phyloP scores from a whole-genome alignment of 2,888 invertebrate genomes.

The Chrysolina oricalcia region DNA sequence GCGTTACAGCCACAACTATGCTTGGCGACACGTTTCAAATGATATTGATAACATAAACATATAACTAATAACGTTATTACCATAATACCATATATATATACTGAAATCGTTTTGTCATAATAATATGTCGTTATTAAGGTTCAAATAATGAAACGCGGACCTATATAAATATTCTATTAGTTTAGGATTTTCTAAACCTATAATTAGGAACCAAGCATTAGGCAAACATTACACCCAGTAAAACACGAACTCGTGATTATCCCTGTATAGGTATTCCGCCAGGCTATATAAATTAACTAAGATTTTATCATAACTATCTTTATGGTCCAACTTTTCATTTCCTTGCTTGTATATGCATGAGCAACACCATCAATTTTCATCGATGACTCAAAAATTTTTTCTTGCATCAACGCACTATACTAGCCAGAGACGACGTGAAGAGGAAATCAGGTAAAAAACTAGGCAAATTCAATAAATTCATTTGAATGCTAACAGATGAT shows the following conservation, averaged over 20 bases:
- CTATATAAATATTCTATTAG: no score
- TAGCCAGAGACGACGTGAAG: not conserved
- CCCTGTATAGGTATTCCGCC: constrained; percentile 1
- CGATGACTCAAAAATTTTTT: not conserved
- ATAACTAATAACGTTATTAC: no score
- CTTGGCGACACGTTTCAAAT: not conserved
- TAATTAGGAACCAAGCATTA: no score
- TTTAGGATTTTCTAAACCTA: no score
- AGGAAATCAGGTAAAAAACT: constrained; percentile 9
- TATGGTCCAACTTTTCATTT: constrained; percentile 5
- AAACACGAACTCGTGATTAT: not conserved
- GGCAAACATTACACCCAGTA: no score
- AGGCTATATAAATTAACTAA: not conserved
- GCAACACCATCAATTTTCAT: constrained; percentile 1
- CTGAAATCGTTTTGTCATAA: no score
- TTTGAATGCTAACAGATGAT: not conserved
- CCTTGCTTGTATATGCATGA: not conserved
- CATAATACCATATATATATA: no score
- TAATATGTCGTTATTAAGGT: no score
- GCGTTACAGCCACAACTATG: not conserved
- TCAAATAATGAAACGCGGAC: no score
- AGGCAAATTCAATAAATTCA: not conserved
- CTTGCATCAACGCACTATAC: not conserved
- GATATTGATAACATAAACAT: no score
- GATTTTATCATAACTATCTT: not conserved